Evolutionary conservation across 2,113 vertebrate species (phyloP), one percentile per base, ranked within the genome.

Genomic region (Neodontobutis hainanensis): DNA sequence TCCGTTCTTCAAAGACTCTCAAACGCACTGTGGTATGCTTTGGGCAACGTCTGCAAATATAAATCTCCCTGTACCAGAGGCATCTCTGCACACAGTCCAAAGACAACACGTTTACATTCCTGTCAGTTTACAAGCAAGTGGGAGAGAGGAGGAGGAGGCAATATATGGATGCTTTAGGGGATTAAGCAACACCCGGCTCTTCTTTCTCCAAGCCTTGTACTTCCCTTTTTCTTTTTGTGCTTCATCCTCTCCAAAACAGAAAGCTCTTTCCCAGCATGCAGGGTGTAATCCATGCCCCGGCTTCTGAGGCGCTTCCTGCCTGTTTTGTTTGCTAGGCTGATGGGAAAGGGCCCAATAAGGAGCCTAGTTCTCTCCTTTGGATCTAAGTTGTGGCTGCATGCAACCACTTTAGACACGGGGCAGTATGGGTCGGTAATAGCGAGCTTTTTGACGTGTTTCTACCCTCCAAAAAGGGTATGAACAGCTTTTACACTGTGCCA

Each of bases 161-260:
- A 91, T 92, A 90, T 89, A 91, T 88, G 89, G 89, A 91, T 90
- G 87, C 89, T 91, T 92, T 72, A 85, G 87, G 85, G 88, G 91
- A 92, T 92, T 92, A 92, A 67, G 61, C 76, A 77, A 78, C 80
- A 73, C 68, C 65, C 73, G 35, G 8, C 65, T 63, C 74, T 83
- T 77, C 68, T 53, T 70, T 64, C 83, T 77, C 35, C 65, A 66
- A 43, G 32, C 10, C 75, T 60, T 74, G 43, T 63, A 43, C 84
- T 82, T 71, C 55, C 73, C 65, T 70, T 12, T 70, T 78, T 73
- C 61, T 76, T 68, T 81, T 70, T 79, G 68, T 67, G 32, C 73
- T 81, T 88, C 87, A 74, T 81, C 82, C 79, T 75, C 79, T 77
- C 76, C 74, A 81, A 70, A 84, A 81, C 61, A 65, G 73, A 78